Conservation (phyloP, 2,113 vertebrate genomes). For the Coregonus clupeaformis region DNA sequence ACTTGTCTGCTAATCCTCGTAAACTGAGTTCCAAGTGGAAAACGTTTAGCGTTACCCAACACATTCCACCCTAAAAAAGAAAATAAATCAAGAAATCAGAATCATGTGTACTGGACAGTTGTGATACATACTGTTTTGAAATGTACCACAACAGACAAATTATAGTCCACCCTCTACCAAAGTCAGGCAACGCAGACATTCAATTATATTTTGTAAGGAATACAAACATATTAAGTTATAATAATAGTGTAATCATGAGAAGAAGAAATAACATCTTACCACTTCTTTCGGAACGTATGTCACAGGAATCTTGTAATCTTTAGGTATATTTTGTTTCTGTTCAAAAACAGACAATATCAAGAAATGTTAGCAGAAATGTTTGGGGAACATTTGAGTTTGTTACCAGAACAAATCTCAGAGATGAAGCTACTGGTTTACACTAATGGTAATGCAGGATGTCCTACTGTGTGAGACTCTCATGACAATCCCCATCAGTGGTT, state of each 20-base stretch:
- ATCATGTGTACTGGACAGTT: background rate
- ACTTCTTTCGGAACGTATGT: conserved; percentile 72
- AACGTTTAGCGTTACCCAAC: conserved; percentile 77
- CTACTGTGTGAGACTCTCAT: too few species aligned
- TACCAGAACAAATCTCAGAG: background rate
- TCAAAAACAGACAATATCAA: conserved; percentile 30
- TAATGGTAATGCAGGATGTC: too few species aligned
- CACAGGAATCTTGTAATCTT: conserved; percentile 79
- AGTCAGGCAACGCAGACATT: background rate
- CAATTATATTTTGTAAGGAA: background rate
- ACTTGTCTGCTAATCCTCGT: conserved; percentile 69
- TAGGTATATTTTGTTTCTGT: conserved; percentile 80
- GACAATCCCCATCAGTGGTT: too few species aligned
- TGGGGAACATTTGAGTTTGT: background rate
- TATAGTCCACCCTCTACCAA: background rate
- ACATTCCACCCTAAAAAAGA: conserved; percentile 68
- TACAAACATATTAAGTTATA: background rate
- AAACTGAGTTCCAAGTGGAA: conserved; percentile 76
- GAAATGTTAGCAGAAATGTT: background rate
- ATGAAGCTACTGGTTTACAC: too few species aligned
- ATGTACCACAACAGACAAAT: too few species aligned
- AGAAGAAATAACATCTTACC: conserved; percentile 58
- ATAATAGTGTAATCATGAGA: background rate
- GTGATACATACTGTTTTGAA: background rate
- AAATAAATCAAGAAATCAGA: conserved; percentile 3